Conservation (phyloP, 2,888 invertebrate species). For the Sericinus montela region DNA sequence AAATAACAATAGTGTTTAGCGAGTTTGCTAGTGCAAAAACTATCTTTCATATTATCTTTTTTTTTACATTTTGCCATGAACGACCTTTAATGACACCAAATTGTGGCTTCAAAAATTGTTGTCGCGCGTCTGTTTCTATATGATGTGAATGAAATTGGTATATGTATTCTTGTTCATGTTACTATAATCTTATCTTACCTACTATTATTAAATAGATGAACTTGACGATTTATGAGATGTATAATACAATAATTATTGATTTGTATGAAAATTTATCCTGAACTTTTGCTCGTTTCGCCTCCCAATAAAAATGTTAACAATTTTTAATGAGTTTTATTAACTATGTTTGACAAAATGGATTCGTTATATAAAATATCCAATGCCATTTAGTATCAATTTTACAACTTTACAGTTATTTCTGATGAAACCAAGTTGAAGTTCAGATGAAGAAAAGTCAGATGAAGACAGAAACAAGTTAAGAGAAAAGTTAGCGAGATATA, state of each 20-base stretch:
- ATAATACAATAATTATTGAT: slow-evolving; percentile 69
- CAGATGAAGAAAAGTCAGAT: too few species aligned
- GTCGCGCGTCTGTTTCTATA: slow-evolving; percentile 60
- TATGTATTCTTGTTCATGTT: slow-evolving; percentile 70
- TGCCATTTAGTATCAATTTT: too few species aligned
- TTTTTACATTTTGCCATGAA: too few species aligned
- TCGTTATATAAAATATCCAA: too few species aligned
- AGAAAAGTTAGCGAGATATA: too few species aligned
- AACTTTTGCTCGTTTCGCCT: slow-evolving; percentile 79
- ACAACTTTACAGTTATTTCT: too few species aligned
- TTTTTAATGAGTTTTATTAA: slow-evolving; percentile 31
- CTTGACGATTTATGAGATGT: slow-evolving; percentile 65
- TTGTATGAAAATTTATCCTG: slow-evolving; percentile 74
- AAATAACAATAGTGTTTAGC: too few species aligned
- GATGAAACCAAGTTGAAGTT: too few species aligned
- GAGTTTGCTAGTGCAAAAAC: too few species aligned
- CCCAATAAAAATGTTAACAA: slow-evolving; percentile 79
- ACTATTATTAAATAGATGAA: slow-evolving; percentile 72
- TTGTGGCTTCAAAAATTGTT: slow-evolving; percentile 44
- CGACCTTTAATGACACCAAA: slow-evolving; percentile 8
- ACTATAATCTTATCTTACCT: slow-evolving; percentile 59
- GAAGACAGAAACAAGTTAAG: too few species aligned
- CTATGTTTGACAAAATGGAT: too few species aligned
- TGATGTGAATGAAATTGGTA: slow-evolving; percentile 39
- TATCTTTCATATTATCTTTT: too few species aligned